phyloP scores from a whole-genome alignment of 2,797 vertebrate genomes.

The Pipistrellus pygmaeus region DNA sequence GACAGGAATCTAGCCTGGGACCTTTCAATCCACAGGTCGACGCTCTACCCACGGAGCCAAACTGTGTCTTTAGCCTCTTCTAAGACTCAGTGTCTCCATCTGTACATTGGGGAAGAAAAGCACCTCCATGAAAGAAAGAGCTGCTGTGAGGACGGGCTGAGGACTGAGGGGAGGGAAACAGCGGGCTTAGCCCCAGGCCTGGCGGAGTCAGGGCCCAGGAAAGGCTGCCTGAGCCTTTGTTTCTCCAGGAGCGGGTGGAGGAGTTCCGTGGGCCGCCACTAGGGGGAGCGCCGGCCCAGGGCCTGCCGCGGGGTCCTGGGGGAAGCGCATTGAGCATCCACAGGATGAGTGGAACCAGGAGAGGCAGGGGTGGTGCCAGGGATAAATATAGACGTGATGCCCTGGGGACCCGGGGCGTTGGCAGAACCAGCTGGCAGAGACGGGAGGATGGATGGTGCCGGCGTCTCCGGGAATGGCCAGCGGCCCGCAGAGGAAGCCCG shows the following conservation, averaged over 20 bases:
- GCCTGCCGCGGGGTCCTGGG: background rate
- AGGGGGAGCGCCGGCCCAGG: slow-evolving; percentile 23
- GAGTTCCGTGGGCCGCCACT: background rate
- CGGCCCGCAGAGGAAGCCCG: background rate
- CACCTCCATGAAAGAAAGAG: no score
- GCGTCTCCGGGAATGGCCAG: background rate
- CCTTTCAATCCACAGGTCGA: no score
- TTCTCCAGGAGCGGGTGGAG: background rate
- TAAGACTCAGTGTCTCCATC: background rate
- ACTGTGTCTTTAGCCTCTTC: background rate
- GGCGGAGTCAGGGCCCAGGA: fast-evolving
- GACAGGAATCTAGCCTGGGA: no score
- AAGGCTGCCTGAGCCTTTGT: background rate
- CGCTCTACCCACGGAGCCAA: no score
- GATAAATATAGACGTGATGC: background rate
- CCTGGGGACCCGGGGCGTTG: background rate
- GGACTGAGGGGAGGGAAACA: no score
- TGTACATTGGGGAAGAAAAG: background rate
- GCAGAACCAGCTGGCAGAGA: slow-evolving; percentile 6
- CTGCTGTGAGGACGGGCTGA: background rate
- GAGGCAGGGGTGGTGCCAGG: background rate
- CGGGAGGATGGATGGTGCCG: background rate
- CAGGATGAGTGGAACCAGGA: background rate
- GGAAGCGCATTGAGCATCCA: fast-evolving
- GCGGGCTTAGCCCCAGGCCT: no score